phyloP scores from a whole-genome alignment of 2,888 invertebrate species.

The Euclidia mi region DNA sequence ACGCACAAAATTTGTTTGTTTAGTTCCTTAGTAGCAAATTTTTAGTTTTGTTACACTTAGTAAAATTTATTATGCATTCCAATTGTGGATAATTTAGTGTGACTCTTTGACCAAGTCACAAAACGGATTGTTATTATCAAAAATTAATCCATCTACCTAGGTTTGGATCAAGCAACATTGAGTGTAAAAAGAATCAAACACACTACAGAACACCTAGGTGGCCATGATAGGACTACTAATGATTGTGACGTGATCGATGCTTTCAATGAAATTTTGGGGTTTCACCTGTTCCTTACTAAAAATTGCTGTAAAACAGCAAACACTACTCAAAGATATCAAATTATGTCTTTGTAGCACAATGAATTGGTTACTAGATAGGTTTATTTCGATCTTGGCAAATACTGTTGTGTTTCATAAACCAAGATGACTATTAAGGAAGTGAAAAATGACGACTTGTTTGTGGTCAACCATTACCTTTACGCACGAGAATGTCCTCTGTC shows the following conservation, averaged over 20 bases:
- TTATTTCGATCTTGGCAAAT: not conserved
- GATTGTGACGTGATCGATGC: slow-evolving; percentile 63
- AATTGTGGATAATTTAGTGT: not conserved
- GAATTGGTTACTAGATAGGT: too few relatives aligned
- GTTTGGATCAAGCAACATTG: slow-evolving; percentile 48
- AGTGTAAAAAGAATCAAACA: slow-evolving; percentile 35
- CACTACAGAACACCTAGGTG: slow-evolving; percentile 67
- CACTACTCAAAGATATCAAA: too few relatives aligned
- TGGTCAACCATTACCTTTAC: not conserved
- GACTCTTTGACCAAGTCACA: not conserved
- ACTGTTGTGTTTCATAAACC: not conserved
- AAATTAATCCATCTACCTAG: slow-evolving; percentile 23
- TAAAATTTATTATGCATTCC: slow-evolving; percentile 8
- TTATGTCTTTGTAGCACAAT: too few relatives aligned
- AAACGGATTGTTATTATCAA: slow-evolving; percentile 4
- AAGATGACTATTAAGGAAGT: slow-evolving; percentile 1
- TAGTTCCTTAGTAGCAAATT: not conserved
- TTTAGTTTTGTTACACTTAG: slow-evolving; percentile 9
- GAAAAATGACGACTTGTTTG: not conserved
- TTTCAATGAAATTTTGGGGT: slow-evolving; percentile 38
- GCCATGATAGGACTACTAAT: slow-evolving; percentile 70
- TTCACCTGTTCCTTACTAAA: slow-evolving; percentile 58
- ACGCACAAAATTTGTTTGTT: not conserved
- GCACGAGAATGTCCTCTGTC: not conserved
- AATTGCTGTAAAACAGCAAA: not conserved